Evolutionary conservation across 2,113 vertebrate genomes (phyloP), one percentile per base, ranked within the genome.

Genomic region (Pygoscelis antarcticus): DNA sequence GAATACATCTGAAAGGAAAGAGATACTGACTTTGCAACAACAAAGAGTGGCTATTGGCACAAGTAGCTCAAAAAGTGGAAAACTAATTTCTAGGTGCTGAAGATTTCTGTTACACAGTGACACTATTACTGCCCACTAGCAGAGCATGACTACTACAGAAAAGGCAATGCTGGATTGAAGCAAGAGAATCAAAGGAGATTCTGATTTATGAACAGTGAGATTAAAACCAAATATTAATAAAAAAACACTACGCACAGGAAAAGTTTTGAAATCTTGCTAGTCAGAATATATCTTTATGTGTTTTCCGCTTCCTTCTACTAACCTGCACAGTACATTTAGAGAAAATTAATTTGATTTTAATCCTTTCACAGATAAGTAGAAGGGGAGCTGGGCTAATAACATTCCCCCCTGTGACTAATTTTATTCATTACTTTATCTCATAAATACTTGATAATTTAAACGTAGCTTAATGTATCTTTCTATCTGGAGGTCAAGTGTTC

Each of bases 361-460:
- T 86, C 46, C 27, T 88, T 88, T 72, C 71, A 72, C 25, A 86
- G 81, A 78, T 69, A 89, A 91, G 16, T 47, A 79, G 64, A 86
- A 58, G 22, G 30, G 20, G 71, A 94, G 64, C 10, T 66, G 58
- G 52, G 27, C 68, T 84, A 96, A 82, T 90, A 96, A 68, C 30
- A 55, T 82, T 84, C 46, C 65, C 55, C 82, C 47, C 75, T 94
- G 71, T 84, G 57, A 72, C 36, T 90, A 88, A 82, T 75, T 90
- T 83, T 76, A 46, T 86, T 95, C 49, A 68, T 86, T 91, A 90
- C 36, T 80, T 88, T 91, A 88, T 83, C 64, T 83, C 57, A 95
- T 86, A 90, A 95, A 82, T 70, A 80, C 26, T 80, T 62, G 54
- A 57, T 74, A 71, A 66, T 77, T 88, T 93, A 82, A 90, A 68